phyloP scores from a whole-genome alignment of 1,140 invertebrate genomes.

The Bombus fervidus region DNA sequence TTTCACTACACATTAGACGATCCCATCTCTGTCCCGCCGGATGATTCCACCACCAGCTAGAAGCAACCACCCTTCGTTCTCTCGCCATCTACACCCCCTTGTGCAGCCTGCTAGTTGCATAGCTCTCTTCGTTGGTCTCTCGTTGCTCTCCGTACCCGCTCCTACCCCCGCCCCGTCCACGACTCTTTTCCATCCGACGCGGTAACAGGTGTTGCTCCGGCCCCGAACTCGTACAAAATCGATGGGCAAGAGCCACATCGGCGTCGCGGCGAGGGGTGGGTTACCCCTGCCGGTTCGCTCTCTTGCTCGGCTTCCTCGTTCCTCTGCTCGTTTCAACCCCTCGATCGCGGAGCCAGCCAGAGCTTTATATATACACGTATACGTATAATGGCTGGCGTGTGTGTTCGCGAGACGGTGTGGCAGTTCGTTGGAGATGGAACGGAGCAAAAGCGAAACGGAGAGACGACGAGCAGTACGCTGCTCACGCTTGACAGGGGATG shows the following conservation, averaged over 20 bases:
- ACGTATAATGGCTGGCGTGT: neutral
- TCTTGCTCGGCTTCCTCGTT: constrained; percentile 39
- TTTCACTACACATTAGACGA: neutral
- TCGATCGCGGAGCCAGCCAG: constrained; percentile 11
- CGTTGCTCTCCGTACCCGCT: neutral
- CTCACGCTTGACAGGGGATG: neutral
- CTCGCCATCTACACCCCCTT: neutral
- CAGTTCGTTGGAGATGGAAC: constrained; percentile 23
- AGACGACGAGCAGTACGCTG: constrained; percentile 12
- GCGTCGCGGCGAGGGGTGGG: constrained; percentile 57
- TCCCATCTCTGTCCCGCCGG: neutral
- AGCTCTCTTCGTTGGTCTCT: neutral
- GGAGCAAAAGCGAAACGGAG: constrained; percentile 44
- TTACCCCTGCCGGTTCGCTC: constrained; percentile 40
- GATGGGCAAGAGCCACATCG: constrained; percentile 71
- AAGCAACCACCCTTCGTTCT: constrained; percentile 19
- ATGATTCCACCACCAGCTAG: constrained; percentile 7
- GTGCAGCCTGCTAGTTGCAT: neutral
- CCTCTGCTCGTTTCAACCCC: constrained; percentile 24
- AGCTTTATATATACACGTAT: neutral
- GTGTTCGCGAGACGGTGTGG: neutral
- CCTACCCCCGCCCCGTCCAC: neutral
- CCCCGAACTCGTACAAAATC: constrained; percentile 75
- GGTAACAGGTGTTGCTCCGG: constrained; percentile 80
- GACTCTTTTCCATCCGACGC: constrained; percentile 53